A percentile compares a stretch with the other conserved stretches of the same genome.
Evolutionary conservation across 1,140 invertebrate species (phyloP).

Genomic region (Lordiphosa collinella): DNA sequence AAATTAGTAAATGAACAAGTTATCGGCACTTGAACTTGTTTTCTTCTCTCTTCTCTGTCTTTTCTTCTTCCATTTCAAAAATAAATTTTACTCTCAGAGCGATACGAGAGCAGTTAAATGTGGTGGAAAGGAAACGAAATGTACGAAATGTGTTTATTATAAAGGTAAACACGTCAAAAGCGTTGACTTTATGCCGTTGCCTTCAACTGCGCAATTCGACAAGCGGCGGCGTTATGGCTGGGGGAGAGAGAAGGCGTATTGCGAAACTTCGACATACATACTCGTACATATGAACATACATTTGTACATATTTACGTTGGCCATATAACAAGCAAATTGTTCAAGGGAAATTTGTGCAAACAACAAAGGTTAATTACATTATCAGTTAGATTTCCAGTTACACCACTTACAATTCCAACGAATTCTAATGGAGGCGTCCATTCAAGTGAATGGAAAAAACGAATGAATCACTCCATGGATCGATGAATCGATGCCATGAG

Average conservation of each 20-base stretch:
- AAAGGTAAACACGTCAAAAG: constrained; percentile 68
- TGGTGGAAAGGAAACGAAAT: constrained; percentile 50
- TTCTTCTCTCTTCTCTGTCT: constrained; percentile 11
- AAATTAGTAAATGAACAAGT: constrained; percentile 5
- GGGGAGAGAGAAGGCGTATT: background rate
- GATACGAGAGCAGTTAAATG: constrained; percentile 18
- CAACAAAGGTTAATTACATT: constrained; percentile 39
- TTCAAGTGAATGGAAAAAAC: constrained; percentile 19
- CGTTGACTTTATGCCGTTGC: constrained; percentile 38
- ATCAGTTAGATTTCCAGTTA: constrained; percentile 26
- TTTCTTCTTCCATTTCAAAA: constrained; percentile 48
- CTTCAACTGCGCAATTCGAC: constrained; percentile 52
- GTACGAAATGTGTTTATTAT: constrained; percentile 70
- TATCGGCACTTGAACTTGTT: constrained; percentile 67
- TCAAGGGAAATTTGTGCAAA: constrained; percentile 28
- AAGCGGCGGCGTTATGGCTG: constrained; percentile 14
- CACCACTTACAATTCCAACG: constrained; percentile 1
- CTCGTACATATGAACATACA: background rate
- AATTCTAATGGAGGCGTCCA: background rate
- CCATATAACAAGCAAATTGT: constrained; percentile 10
- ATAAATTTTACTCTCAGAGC: constrained; percentile 26
- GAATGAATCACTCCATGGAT: constrained; percentile 31
- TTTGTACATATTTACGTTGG: background rate
- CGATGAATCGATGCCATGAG: constrained; percentile 35
- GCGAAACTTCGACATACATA: constrained; percentile 17